Base-by-base conservation (phyloP, 2,888 invertebrate genomes). In the Caenorhabditis sp. region DNA sequence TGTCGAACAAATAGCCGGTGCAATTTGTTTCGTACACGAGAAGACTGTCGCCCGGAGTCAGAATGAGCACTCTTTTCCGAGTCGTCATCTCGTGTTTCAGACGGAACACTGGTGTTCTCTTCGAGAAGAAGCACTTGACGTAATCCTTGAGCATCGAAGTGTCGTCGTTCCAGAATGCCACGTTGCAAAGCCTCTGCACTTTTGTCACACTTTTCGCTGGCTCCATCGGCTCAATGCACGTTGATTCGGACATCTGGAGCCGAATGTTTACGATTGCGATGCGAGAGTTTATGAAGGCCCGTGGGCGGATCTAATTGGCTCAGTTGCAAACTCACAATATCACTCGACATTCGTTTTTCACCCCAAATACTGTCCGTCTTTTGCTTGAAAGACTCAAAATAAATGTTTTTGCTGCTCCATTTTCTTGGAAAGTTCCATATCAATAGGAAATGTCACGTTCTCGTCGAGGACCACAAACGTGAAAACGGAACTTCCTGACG, bases 11-110 rank as follows among this genome's bases (percentile, higher is more conserved):
- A 32, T 73, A 68, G 22, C 75, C 75, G 17, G 75, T 76, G 35
- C 75, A 76, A 58, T 76, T 76, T 3, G 75, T 70, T 24, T 76
- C 75, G 39, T 76, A 76, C 5, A 76, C 53, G n/a, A 76, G 30
- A 1, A 76, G 41, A 45, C 39, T 27, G 20, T 63, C 62, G 9
- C 53, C 63, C 0, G 68, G 50, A 37, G 68, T 70, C 50, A 76
- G 26, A 26, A 76, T 41, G 8, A 48, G 35, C n/a, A 70, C 70
- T 58, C 75, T 39, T 37, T 76, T 76, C 24, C 75, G 27, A 9
- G 35, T 15, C 22, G 61, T 32, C 26, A 74, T 24, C 22, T 52
- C 45, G 6, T 68, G 52, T 30, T 68, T 66, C 61, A 61, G 24
- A 15, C 59, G 61, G 3, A 74, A 35, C 26, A 70, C 15, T 1